Conservation (phyloP, 2,113 vertebrate genomes). For the Ochotona curzoniae region DNA sequence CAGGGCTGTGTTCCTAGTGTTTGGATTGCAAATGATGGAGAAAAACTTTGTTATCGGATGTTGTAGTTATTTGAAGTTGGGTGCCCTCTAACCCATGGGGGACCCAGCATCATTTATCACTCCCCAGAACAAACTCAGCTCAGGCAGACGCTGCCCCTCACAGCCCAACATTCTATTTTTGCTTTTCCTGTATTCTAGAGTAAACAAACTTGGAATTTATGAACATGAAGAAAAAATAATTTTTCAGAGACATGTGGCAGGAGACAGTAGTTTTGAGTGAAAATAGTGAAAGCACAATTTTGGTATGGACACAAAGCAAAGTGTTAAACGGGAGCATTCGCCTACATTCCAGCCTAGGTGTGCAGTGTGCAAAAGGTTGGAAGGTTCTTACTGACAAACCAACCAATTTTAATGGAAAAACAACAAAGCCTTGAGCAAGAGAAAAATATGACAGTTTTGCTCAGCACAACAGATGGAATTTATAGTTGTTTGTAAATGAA, state of each 20-base stretch:
- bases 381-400: background rate
- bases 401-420: background rate
- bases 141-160: slow-evolving; percentile 81
- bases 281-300: slow-evolving; percentile 59
- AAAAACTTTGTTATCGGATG: slow-evolving; percentile 94
- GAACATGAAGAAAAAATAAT: slow-evolving; percentile 89
- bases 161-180: slow-evolving; percentile 80
- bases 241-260: slow-evolving; percentile 82
- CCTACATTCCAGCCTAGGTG: slow-evolving; percentile 1
- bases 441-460: background rate
- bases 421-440: background rate
- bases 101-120: slow-evolving; percentile 89
- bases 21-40: slow-evolving; percentile 95
- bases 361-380: background rate
- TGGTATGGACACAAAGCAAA: slow-evolving; percentile 50
- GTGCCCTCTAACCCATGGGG: slow-evolving; percentile 89
- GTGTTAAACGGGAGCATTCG: slow-evolving; percentile 51
- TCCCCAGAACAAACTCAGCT: slow-evolving; percentile 87
- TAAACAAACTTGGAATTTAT: slow-evolving; percentile 89
- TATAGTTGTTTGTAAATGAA: background rate
- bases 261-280: slow-evolving; percentile 69
- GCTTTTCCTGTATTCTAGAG: slow-evolving; percentile 87
- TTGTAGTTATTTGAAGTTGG: slow-evolving; percentile 93
- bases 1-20: slow-evolving; percentile 91
- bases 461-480: background rate